Evolutionary conservation across 2,888 invertebrate genomes (phyloP).

Genomic region (Colletes collaris): DNA sequence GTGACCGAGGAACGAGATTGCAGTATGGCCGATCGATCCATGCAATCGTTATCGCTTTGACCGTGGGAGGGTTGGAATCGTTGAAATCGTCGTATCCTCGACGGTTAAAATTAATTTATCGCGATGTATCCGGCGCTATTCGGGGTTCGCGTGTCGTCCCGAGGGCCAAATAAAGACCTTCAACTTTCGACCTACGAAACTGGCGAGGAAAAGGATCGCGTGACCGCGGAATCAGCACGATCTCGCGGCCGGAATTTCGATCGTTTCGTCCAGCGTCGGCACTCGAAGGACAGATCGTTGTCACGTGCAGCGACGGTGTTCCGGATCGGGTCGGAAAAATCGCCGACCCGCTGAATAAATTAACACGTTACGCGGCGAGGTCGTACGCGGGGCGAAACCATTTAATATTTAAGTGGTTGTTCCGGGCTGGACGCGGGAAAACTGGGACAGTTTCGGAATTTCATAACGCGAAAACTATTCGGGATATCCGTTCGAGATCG

Average conservation of each 20-base stretch:
- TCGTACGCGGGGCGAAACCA: conserved; percentile 6
- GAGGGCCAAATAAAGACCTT: conserved; percentile 61
- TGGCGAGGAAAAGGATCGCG: conserved; percentile 68
- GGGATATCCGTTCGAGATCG: no score
- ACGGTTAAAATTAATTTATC: conserved; percentile 5
- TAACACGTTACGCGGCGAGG: conserved; percentile 35
- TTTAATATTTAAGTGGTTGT: conserved; percentile 1
- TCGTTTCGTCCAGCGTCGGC: conserved; percentile 47
- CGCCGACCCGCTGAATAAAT: conserved; percentile 49
- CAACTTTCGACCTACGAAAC: conserved; percentile 71
- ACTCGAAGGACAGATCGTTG: conserved; percentile 67
- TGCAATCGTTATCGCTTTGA: not conserved
- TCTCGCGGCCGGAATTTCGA: conserved; percentile 55
- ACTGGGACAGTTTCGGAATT: not conserved
- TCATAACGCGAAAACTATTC: no score
- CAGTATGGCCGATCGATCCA: not conserved
- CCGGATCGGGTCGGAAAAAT: conserved; percentile 33
- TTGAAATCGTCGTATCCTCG: not conserved
- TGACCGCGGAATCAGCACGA: conserved; percentile 58
- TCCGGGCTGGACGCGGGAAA: no score
- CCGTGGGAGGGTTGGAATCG: not conserved
- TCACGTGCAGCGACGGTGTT: conserved; percentile 29
- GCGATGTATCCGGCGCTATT: not conserved
- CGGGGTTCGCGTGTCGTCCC: conserved; percentile 20
- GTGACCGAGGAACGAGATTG: no score